Conservation (phyloP, 2,797 vertebrate genomes). For the Pipistrellus pipistrellus region DNA sequence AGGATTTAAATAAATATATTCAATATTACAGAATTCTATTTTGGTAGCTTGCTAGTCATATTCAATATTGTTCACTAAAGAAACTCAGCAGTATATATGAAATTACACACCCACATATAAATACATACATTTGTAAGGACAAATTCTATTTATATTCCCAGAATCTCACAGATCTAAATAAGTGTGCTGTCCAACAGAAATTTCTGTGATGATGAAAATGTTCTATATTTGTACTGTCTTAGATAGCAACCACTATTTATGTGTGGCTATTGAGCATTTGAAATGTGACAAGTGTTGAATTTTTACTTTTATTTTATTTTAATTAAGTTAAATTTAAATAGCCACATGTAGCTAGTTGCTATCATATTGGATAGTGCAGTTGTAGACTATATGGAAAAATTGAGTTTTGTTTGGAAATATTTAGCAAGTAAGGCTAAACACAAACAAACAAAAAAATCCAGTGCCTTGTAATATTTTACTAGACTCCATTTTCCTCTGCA, state of each 20-base stretch:
- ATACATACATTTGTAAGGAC: background rate
- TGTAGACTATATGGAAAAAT: constrained; percentile 23
- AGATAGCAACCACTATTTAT: background rate
- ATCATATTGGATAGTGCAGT: background rate
- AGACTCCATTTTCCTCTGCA: background rate
- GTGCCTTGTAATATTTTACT: constrained; percentile 20
- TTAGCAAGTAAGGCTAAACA: background rate
- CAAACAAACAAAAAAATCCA: background rate
- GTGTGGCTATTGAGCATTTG: background rate
- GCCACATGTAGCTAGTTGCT: background rate
- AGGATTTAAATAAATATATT: constrained; percentile 1
- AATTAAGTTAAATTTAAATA: constrained; percentile 60
- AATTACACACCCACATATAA: background rate
- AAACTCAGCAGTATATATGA: constrained; percentile 17
- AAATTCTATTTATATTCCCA: constrained; percentile 19
- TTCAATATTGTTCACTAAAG: constrained; percentile 25
- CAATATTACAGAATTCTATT: constrained; percentile 40
- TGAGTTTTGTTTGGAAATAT: constrained; percentile 32
- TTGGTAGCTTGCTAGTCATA: background rate
- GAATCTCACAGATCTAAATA: constrained; percentile 7
- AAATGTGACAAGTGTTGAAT: background rate
- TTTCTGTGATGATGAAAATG: constrained; percentile 43
- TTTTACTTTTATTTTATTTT: constrained; percentile 40
- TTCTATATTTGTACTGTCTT: background rate
- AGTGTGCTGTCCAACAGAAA: constrained; percentile 3